Evolutionary conservation across 1,140 invertebrate species (phyloP).

Genomic region (Campodea augens): DNA sequence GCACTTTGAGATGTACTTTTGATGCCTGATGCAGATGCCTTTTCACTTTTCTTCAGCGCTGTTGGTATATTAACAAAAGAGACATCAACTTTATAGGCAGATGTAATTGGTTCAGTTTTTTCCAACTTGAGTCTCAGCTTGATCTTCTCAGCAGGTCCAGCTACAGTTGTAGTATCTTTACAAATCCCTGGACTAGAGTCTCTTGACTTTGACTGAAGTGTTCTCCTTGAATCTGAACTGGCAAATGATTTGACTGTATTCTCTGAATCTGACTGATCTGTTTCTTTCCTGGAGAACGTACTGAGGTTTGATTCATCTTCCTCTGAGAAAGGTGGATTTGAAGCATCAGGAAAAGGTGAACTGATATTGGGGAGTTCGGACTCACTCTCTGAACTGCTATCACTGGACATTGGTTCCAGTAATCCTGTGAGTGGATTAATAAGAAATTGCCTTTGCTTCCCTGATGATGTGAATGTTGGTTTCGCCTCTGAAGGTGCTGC

Average conservation of each 20-base stretch:
- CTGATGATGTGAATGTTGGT: constrained; percentile 24
- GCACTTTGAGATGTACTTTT: background rate
- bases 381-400: constrained; percentile 30
- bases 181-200: constrained; percentile 12
- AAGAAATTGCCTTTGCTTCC: constrained; percentile 47
- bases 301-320: constrained; percentile 18
- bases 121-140: constrained; percentile 65
- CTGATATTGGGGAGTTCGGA: constrained; percentile 27
- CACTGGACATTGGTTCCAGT: constrained; percentile 56
- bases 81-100: constrained; percentile 60
- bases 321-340: constrained; percentile 34
- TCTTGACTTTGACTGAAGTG: constrained; percentile 12
- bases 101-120: constrained; percentile 51
- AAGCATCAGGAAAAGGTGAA: constrained; percentile 31
- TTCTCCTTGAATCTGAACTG: constrained; percentile 17
- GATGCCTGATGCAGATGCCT: background rate
- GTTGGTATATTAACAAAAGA: constrained; percentile 41
- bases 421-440: constrained; percentile 74
- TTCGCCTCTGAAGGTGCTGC: constrained; percentile 14
- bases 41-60: constrained; percentile 25
- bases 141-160: constrained; percentile 48
- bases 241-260: constrained; percentile 33
- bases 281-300: constrained; percentile 16
- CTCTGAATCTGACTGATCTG: constrained; percentile 42
- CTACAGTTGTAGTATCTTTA: constrained; percentile 16